phyloP scores from a whole-genome alignment of 2,888 invertebrate genomes.

The Drosophila histrio region DNA sequence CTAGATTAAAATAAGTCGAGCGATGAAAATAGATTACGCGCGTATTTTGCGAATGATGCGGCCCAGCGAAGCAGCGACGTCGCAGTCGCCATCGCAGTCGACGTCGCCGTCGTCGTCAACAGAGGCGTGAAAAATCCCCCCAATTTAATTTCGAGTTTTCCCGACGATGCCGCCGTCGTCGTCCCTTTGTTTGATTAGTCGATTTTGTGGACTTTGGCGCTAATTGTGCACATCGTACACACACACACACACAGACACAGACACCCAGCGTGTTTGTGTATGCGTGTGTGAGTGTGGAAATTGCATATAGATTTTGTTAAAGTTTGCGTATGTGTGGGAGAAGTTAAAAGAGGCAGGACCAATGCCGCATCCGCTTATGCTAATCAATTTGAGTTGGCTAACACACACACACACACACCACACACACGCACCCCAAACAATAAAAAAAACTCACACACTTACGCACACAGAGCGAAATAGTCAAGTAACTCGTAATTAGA shows the following conservation, averaged over 20 bases:
- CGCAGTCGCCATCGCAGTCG: constrained; percentile 16
- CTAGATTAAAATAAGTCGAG: constrained; percentile 73
- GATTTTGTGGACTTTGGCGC: constrained; percentile 70
- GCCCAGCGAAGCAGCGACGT: constrained; percentile 27
- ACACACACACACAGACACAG: constrained; percentile 18
- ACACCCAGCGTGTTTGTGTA: constrained; percentile 5
- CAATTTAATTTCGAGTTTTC: constrained; percentile 65
- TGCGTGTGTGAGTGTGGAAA: constrained; percentile 22
- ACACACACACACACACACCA: constrained; percentile 32
- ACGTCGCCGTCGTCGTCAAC: constrained; percentile 20
- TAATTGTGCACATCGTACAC: constrained; percentile 58
- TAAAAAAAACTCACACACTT: constrained; percentile 5
- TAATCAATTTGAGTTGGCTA: constrained; percentile 55
- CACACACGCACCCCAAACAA: constrained; percentile 22
- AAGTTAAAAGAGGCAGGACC: constrained; percentile 30
- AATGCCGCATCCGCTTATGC: constrained; percentile 55
- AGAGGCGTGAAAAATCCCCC: constrained; percentile 64
- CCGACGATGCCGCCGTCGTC: constrained; percentile 20
- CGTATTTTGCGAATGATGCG: constrained; percentile 65
- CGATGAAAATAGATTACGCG: constrained; percentile 74
- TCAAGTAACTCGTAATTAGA: too few relatives aligned
- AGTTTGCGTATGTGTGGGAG: not conserved
- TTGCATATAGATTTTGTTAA: constrained; percentile 40
- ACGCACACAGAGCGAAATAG: constrained; percentile 22
- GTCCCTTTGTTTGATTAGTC: constrained; percentile 70